Conservation (phyloP, 2,113 vertebrate species). For the Bothrops jararaca region DNA sequence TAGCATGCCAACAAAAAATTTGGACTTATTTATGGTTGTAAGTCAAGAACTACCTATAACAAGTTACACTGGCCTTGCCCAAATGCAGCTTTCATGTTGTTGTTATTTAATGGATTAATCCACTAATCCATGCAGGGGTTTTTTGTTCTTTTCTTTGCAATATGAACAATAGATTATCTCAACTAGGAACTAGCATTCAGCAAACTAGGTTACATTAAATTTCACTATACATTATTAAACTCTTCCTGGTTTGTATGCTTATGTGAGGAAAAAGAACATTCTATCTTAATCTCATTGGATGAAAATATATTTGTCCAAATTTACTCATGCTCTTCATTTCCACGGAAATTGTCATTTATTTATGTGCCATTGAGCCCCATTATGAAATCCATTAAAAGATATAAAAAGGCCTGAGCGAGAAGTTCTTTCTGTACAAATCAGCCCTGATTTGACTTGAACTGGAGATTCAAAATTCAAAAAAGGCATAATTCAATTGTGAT, state of each 20-base stretch:
- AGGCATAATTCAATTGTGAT: neutral
- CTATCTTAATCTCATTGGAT: neutral
- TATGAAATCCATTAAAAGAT: neutral
- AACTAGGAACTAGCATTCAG: neutral
- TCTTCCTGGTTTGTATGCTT: neutral
- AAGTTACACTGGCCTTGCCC: neutral
- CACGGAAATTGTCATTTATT: neutral
- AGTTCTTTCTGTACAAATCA: neutral
- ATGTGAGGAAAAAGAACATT: neutral
- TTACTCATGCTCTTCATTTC: neutral
- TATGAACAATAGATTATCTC: neutral
- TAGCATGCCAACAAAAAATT: neutral
- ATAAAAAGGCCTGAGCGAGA: neutral
- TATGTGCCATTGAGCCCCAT: neutral
- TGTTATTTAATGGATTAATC: neutral
- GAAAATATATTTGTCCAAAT: neutral
- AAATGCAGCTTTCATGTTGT: neutral
- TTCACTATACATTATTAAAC: neutral
- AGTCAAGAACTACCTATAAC: neutral
- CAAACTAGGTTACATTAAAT: neutral
- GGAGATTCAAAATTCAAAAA: neutral
- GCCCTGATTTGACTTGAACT: neutral
- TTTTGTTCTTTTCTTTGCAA: neutral
- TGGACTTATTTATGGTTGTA: neutral
- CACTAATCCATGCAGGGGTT: neutral